These are phyloP conservation scores for Lithophane socia DNA, from an alignment of 2,888 invertebrate genomes.

Conservation along the genomic window DNA sequence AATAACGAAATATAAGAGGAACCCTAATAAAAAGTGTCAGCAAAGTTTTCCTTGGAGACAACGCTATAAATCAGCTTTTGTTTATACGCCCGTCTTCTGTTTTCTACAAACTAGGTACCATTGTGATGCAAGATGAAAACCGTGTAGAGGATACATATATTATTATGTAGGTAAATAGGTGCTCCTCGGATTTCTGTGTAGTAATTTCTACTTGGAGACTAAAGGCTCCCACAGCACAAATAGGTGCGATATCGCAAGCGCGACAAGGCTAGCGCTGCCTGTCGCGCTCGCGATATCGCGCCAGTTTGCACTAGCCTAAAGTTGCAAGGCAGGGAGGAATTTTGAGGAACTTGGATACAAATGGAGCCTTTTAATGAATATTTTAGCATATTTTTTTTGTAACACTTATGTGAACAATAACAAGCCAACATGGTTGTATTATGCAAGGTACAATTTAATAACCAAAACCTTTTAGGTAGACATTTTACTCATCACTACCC, in stretches of 20 bases:
- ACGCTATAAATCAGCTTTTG: conserved; percentile 65
- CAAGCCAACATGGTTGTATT: background rate
- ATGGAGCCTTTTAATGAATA: background rate
- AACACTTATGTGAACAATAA: background rate
- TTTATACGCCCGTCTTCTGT: conserved; percentile 53
- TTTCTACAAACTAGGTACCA: conserved; percentile 24
- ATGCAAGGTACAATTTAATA: background rate
- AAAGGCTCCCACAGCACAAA: background rate
- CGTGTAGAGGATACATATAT: background rate
- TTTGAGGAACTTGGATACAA: conserved; percentile 3
- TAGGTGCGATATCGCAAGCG: too few relatives aligned
- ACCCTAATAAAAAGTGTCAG: conserved; percentile 59
- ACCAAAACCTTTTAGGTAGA: too few relatives aligned
- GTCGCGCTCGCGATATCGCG: too few relatives aligned
- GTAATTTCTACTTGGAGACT: conserved; percentile 19
- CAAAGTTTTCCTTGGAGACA: conserved; percentile 49
- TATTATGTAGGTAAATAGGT: background rate
- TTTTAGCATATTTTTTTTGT: background rate
- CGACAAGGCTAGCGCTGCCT: too few relatives aligned
- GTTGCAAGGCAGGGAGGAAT: background rate
- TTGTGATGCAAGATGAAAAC: conserved; percentile 22
- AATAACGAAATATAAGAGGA: conserved; percentile 36
- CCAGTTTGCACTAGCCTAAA: too few relatives aligned
- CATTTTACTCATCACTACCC: too few relatives aligned
- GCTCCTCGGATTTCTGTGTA: conserved; percentile 1